A percentile compares a stretch with the other conserved stretches of the same genome.
These are phyloP conservation scores for Brachirus orientalis DNA, from an alignment of 2,113 vertebrate genomes.

Conservation along the genomic window DNA sequence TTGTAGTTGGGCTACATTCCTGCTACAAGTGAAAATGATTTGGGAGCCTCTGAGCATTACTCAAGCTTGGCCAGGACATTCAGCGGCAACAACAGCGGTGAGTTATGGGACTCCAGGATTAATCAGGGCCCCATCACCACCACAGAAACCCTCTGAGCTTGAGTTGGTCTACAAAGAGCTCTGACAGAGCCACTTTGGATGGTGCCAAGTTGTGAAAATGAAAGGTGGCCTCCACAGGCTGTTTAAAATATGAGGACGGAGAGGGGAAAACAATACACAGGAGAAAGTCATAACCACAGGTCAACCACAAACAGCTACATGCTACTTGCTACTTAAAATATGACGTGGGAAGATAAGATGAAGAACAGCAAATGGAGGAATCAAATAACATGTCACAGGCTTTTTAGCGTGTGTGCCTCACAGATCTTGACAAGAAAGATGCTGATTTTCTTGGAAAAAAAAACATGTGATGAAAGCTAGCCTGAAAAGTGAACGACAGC, in stretches of 20 bases:
- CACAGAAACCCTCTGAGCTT: constrained; percentile 22
- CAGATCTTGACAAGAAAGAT: constrained; percentile 32
- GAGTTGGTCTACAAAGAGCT: constrained; percentile 22
- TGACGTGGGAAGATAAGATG: constrained; percentile 49
- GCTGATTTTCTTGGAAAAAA: constrained; percentile 33
- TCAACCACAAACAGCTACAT: constrained; percentile 66
- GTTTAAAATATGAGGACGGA: constrained; percentile 51
- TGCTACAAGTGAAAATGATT: constrained; percentile 71
- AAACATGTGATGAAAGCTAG: constrained; percentile 26
- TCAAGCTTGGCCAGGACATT: constrained; percentile 63
- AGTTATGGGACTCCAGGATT: constrained; percentile 48
- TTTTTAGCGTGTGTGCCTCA: constrained; percentile 26
- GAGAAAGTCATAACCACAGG: constrained; percentile 67
- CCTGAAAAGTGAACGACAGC: constrained; percentile 34
- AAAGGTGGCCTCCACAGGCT: constrained; percentile 44
- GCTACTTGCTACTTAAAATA: constrained; percentile 62
- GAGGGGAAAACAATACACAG: constrained; percentile 58
- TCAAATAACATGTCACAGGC: constrained; percentile 63
- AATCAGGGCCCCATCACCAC: constrained; percentile 34
- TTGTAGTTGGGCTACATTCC: constrained; percentile 60
- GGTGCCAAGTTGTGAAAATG: constrained; percentile 57
- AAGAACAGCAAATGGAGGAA: constrained; percentile 56
- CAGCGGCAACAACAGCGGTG: constrained; percentile 46
- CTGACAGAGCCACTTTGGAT: constrained; percentile 55
- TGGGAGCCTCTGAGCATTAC: constrained; percentile 70